Conservation (phyloP, 2,113 vertebrate genomes). For the Delphinus delphis region DNA sequence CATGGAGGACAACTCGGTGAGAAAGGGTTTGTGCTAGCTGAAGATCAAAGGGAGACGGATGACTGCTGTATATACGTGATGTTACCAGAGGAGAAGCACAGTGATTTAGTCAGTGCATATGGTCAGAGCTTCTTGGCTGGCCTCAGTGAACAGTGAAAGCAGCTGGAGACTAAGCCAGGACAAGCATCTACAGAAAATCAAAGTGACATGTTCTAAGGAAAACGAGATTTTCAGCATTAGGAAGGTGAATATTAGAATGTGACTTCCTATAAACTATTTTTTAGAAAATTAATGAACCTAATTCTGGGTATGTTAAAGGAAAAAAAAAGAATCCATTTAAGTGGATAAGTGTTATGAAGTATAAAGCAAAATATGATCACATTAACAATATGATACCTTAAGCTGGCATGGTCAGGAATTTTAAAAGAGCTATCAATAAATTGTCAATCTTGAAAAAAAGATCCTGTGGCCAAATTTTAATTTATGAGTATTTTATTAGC, state of each 20-base stretch:
- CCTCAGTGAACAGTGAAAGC: not conserved
- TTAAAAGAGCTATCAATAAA: constrained; percentile 25
- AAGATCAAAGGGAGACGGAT: constrained; percentile 69
- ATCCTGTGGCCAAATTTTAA: constrained; percentile 44
- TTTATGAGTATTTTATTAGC: constrained; percentile 56
- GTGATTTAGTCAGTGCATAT: not conserved
- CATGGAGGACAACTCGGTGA: constrained; percentile 53
- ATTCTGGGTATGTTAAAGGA: not conserved
- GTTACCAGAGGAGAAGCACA: not conserved
- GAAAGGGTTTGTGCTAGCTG: constrained; percentile 47
- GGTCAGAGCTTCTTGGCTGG: not conserved
- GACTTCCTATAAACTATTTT: not conserved
- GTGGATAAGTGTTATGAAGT: not conserved
- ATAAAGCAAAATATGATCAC: constrained; percentile 1
- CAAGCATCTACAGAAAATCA: not conserved
- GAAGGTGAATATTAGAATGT: not conserved
- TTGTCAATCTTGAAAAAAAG: not conserved
- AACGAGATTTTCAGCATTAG: not conserved
- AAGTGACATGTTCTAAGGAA: not conserved
- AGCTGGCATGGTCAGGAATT: not conserved
- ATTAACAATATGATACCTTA: not conserved
- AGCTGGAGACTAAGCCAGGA: not conserved
- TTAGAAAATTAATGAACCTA: not conserved
- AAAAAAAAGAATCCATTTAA: not conserved
- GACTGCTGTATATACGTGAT: constrained; percentile 18